Base-by-base conservation (phyloP, 2,113 vertebrate genomes). In the Esox niger region DNA sequence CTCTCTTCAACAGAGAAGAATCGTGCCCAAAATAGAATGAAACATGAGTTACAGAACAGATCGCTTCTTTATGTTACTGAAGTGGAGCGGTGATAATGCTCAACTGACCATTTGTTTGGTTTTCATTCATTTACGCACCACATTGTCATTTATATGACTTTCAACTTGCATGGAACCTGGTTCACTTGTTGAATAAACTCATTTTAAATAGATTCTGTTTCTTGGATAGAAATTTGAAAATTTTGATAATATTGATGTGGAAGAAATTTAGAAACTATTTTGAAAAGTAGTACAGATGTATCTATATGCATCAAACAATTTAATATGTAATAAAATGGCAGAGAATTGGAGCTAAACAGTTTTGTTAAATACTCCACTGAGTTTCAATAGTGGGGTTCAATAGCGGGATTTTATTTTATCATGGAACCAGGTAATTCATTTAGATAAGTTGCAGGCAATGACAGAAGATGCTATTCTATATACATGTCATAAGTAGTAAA, bases 21-120 rank as follows among this genome's bases (percentile, higher is more conserved):
- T 85, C 32, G 4, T 63, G 66, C 82, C 77, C 78, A 71, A 87
- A 90, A 87, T 87, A 90, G 85, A 88, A 86, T 79, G n/a, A 88
- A 88, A 88, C 74, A 83, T 71, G 38, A 73, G 75, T 75, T 73
- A 74, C 57, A 43, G 78, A 64, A 73, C 57, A 75, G 57, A 73
- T 52, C 62, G 55, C 46, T 62, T 1, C 59, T 70, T 80, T 74
- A 32, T 33, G 26, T 57, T 57, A 11, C 30, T 67, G 20, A 69
- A 72, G 33, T 47, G 23, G 2, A 64, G 63, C 69, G 52, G 68
- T 55, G 75, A 80, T 52, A 52, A 52, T 52, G 47, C 20, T 21
- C 47, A 52, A 23, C 74, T 75, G 76, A 26, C 43, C 49, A 4
- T 58, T 61, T 46, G 33, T 54, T 38, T 31, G 32, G 32, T 70